These are phyloP conservation scores for Eupleurogrammus muticus DNA, from an alignment of 2,797 vertebrate genomes.

Conservation along the genomic window DNA sequence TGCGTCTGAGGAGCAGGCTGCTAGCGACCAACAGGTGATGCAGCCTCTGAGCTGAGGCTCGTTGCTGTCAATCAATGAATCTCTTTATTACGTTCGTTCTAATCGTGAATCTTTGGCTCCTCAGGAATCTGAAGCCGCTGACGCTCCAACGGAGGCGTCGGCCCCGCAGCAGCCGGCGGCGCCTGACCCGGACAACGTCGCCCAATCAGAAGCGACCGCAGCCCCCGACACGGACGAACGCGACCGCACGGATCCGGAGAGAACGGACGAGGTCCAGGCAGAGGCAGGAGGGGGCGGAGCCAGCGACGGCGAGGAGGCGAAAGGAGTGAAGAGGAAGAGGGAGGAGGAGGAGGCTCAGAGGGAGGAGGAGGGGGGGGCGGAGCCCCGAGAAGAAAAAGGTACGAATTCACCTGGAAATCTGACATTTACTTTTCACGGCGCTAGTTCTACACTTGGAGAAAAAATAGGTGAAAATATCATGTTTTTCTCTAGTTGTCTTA, in stretches of 20 bases:
- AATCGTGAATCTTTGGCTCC: constrained; percentile 36
- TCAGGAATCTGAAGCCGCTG: constrained; percentile 42
- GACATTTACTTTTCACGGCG: background rate
- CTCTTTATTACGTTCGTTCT: no score
- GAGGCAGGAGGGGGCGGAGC: constrained; percentile 31
- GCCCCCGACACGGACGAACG: background rate
- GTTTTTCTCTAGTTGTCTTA: no score
- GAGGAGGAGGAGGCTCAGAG: constrained; percentile 64
- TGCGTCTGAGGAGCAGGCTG: constrained; percentile 34
- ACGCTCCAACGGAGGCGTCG: constrained; percentile 13
- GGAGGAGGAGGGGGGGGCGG: constrained; percentile 48
- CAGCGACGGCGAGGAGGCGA: constrained; percentile 60
- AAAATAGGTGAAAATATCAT: no score
- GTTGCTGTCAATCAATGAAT: no score
- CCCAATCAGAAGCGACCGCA: constrained; percentile 27
- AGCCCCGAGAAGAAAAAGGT: constrained; percentile 85
- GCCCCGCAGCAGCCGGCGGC: constrained; percentile 30
- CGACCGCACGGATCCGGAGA: constrained; percentile 17
- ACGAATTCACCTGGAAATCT: background rate
- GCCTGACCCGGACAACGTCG: constrained; percentile 7
- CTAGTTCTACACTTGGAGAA: no score
- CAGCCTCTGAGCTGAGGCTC: no score
- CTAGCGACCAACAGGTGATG: constrained; percentile 55
- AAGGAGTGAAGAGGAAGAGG: constrained; percentile 82
- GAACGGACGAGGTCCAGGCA: constrained; percentile 5